Conservation (phyloP, 23 tunicate genomes). For the Trididemnum miniatum region DNA sequence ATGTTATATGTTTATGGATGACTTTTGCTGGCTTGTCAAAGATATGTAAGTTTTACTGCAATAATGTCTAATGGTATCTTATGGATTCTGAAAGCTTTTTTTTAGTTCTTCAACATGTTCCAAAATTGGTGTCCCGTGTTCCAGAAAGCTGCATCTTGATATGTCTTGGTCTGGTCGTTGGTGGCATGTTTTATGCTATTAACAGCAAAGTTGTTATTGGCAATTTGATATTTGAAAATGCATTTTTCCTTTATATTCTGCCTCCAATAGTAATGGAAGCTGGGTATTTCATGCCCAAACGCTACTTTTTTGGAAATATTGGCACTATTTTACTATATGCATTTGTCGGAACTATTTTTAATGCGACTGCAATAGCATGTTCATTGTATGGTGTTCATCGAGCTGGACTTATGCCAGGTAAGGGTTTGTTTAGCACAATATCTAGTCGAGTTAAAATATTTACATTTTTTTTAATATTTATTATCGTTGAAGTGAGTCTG, state of each 20-base stretch:
- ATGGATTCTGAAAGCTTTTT: background rate
- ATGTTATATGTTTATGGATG: slow-evolving; percentile 79
- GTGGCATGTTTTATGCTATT: slow-evolving; percentile 92
- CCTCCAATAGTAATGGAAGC: slow-evolving; percentile 99
- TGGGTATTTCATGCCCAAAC: slow-evolving; percentile 99
- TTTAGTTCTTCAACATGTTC: slow-evolving; percentile 74
- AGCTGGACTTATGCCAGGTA: slow-evolving; percentile 88
- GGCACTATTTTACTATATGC: slow-evolving; percentile 98
- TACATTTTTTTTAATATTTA: too few species aligned
- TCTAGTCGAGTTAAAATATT: too few species aligned
- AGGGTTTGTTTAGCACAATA: too few species aligned
- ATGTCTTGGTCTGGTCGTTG: slow-evolving; percentile 86
- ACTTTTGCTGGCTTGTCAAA: slow-evolving; percentile 85
- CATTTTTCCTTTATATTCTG: slow-evolving; percentile 85
- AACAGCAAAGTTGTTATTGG: slow-evolving; percentile 53
- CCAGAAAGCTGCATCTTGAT: slow-evolving; percentile 97
- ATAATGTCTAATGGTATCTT: background rate
- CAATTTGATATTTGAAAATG: slow-evolving; percentile 72
- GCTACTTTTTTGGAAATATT: slow-evolving; percentile 83
- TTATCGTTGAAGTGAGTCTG: too few species aligned
- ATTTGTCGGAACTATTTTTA: slow-evolving; percentile 92
- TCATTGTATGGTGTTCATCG: slow-evolving; percentile 79
- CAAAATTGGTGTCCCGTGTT: slow-evolving; percentile 79
- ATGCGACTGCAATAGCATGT: slow-evolving; percentile 77
- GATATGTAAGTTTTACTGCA: slow-evolving; percentile 48